Conservation (phyloP, 1,140 invertebrate species). For the Drosophila jambulina region DNA sequence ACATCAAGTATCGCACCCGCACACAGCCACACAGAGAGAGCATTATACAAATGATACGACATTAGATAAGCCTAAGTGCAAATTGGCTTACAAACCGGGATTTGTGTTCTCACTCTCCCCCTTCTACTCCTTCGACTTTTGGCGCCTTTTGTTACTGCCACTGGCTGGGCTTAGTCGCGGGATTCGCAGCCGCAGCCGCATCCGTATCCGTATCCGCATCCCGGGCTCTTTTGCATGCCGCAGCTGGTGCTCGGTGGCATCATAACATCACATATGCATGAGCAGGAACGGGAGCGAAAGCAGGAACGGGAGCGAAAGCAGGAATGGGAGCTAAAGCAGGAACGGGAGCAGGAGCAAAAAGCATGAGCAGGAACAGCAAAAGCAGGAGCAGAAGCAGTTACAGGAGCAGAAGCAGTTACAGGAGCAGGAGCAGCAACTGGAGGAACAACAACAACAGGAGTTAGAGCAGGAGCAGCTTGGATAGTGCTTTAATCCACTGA, state of each 20-base stretch:
- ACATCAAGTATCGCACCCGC: constrained; percentile 66
- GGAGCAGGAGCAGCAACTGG: not conserved
- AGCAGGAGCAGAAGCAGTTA: not conserved
- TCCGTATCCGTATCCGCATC: not conserved
- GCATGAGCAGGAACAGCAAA: not conserved
- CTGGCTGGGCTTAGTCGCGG: constrained; percentile 25
- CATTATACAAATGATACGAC: constrained; percentile 85
- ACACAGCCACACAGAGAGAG: constrained; percentile 58
- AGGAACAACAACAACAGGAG: not conserved
- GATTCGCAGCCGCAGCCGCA: not conserved
- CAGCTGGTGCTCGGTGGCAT: not conserved
- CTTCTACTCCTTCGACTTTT: not conserved
- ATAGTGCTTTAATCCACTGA: constrained; percentile 23
- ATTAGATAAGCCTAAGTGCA: constrained; percentile 85
- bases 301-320: not conserved
- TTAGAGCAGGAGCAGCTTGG: not conserved
- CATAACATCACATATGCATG: constrained; percentile 48
- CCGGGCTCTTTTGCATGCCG: constrained; percentile 33
- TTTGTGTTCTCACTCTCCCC: constrained; percentile 62
- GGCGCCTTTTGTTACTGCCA: constrained; percentile 15
- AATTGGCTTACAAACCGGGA: constrained; percentile 85
- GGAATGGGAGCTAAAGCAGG: not conserved
- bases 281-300: not conserved
- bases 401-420: not conserved
- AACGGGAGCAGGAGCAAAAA: not conserved